Evolutionary conservation across 2,797 vertebrate species (phyloP).

Genomic region (Melanogrammus aeglefinus): DNA sequence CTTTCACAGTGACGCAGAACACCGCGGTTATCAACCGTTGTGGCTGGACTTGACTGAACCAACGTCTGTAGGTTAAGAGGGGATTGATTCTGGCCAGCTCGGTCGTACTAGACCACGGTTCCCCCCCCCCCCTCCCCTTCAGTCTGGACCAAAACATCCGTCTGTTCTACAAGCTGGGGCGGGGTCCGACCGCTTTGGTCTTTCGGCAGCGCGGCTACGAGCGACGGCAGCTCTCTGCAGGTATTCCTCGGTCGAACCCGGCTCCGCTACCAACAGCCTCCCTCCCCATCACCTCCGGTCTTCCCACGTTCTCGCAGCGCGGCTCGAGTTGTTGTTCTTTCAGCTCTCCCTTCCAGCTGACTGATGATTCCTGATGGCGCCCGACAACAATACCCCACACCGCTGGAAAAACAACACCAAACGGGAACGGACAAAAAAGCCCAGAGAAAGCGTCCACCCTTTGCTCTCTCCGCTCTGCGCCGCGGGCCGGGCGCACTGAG

Average conservation of each 20-base stretch:
- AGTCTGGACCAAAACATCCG: conserved; percentile 54
- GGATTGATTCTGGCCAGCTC: conserved; percentile 52
- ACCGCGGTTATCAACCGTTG: conserved; percentile 39
- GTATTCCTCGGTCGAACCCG: conserved; percentile 49
- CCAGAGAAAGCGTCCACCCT: conserved; percentile 70
- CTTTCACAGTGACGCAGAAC: conserved; percentile 40
- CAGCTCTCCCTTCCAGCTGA: conserved; percentile 68
- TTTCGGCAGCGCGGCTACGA: conserved; percentile 47
- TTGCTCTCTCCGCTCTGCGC: conserved; percentile 69
- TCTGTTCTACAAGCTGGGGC: conserved; percentile 45
- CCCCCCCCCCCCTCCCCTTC: conserved; percentile 36
- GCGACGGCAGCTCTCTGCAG: conserved; percentile 49
- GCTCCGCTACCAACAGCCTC: conserved; percentile 47
- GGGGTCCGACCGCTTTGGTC: conserved; percentile 33
- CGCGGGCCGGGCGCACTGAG: conserved; percentile 67
- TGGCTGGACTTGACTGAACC: conserved; percentile 33
- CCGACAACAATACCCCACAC: conserved; percentile 55
- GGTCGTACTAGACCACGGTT: conserved; percentile 49
- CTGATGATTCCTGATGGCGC: conserved; percentile 68
- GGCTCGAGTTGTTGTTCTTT: conserved; percentile 38
- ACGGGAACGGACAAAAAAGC: conserved; percentile 53
- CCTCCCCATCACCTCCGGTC: conserved; percentile 69
- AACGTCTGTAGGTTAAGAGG: conserved; percentile 41
- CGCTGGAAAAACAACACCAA: conserved; percentile 54
- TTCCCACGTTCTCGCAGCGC: conserved; percentile 63